Conservation (phyloP, 2,888 invertebrate species). For the Caenorhabditis sulstoni region DNA sequence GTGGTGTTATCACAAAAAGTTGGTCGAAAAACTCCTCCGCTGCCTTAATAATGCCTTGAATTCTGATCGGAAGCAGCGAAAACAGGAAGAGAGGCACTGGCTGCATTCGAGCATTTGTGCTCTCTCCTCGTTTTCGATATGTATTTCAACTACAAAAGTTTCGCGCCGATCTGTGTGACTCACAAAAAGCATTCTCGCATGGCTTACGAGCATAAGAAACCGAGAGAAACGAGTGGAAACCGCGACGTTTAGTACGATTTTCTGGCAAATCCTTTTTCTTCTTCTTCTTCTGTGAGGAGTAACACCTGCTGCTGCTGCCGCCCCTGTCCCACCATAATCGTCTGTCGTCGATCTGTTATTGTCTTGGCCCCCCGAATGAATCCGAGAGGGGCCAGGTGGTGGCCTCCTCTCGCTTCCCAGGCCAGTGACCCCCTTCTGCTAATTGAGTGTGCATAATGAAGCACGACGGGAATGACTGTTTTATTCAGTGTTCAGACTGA, state of each 20-base stretch:
- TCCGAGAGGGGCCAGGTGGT: constrained; percentile 14
- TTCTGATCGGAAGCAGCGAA: too few species aligned
- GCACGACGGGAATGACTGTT: neutral
- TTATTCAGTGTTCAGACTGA: neutral
- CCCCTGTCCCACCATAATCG: neutral
- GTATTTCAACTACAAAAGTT: neutral
- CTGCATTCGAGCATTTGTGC: too few species aligned
- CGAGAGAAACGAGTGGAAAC: neutral
- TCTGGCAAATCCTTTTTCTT: neutral
- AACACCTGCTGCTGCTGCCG: too few species aligned
- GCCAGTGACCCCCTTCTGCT: constrained; percentile 3
- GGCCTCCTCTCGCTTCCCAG: neutral
- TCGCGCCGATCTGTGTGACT: constrained; percentile 4
- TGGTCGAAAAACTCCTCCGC: too few species aligned
- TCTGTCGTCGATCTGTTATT: constrained; percentile 21
- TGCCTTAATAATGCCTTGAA: too few species aligned
- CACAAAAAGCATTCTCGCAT: constrained; percentile 21
- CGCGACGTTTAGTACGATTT: neutral
- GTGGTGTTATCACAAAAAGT: too few species aligned
- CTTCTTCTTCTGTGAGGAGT: neutral
- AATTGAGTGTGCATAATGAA: constrained; percentile 13
- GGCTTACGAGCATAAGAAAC: constrained; percentile 39
- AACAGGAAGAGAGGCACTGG: too few species aligned
- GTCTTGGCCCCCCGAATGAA: constrained; percentile 15
- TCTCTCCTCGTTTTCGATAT: neutral